Base-by-base conservation (phyloP, 2,113 vertebrate species). In the Ariopsis seemanni region DNA sequence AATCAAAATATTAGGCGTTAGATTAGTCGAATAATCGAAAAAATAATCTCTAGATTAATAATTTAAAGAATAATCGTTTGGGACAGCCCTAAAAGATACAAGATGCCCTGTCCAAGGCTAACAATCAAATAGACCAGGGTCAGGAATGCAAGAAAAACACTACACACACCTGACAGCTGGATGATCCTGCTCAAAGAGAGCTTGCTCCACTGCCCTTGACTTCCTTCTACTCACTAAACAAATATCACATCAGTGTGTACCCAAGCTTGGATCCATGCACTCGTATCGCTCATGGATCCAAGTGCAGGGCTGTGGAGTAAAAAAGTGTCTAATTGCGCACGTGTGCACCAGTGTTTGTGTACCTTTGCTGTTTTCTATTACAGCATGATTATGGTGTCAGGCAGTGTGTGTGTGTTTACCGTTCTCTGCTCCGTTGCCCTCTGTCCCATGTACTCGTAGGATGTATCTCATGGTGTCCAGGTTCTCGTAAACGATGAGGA, bases 381-480 rank as follows among this genome's bases (percentile, higher is more conserved):
- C 42, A 4, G 42, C 42, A 42, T 42, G 42, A 42, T 42, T 4
- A 4, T 42, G 34, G 34, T 34, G 34, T 34, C 34, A 34, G 34
- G 34, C 20, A 27, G 34, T 57, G 65, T 14, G 0, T n/a, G 0
- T 50, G n/a, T 77, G 17, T 27, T 17, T 94, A 95, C 95, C 95
- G 6, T 95, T 96, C 90, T 95, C 94, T 17, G 88, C 67, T 72
- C 92, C 93, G 86, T 84, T 97, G 96, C 96, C 96, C 95, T 99
- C 98, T 0, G 97, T 97, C 88, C 98, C 98, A 93, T 98, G 97
- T 93, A 98, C 96, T 92, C 97, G 97, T 89, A 99, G 95, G 92
- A 99, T 97, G 0, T 99, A 99, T 95, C 98, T 98, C 98, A 99
- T 99, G 85, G 98, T 99, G 94, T 99, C 98, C 92, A 99, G 95